These are phyloP conservation scores for Anguilla marmorata DNA, from an alignment of 2,797 vertebrate genomes.

Conservation along the genomic window DNA sequence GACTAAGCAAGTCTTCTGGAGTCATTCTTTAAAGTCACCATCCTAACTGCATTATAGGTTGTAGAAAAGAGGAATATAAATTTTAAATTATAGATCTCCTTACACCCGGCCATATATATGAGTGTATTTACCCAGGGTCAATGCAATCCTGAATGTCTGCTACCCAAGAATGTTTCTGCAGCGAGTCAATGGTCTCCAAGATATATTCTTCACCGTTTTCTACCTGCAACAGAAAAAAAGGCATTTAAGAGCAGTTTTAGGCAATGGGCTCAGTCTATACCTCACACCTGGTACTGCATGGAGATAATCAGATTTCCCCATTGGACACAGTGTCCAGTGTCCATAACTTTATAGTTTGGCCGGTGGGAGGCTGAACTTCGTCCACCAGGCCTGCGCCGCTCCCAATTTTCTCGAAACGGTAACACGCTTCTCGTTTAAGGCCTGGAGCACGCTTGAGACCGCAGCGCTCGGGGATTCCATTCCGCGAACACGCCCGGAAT, in stretches of 20 bases:
- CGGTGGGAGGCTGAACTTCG: not conserved
- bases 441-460: not conserved
- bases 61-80: not conserved
- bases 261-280: not conserved
- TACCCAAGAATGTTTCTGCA: slow-evolving; percentile 99
- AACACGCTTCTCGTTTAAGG: not conserved
- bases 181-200: slow-evolving; percentile 95
- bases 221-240: slow-evolving; percentile 72
- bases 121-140: slow-evolving; percentile 83
- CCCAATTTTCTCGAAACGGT: not conserved
- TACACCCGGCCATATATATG: slow-evolving; percentile 56
- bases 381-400: not conserved
- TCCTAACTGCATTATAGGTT: too few species aligned
- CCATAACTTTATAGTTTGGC: not conserved
- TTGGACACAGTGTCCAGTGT: not conserved
- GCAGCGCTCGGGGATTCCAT: too few species aligned
- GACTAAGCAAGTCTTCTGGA: too few species aligned
- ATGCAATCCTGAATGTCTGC: slow-evolving; percentile 98
- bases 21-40: too few species aligned
- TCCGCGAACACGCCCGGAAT: too few species aligned
- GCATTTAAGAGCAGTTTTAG: not conserved
- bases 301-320: not conserved
- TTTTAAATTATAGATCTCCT: not conserved
- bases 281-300: not conserved
- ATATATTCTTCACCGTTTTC: slow-evolving; percentile 96